A percentile compares a stretch with the other conserved stretches of the same genome.
Evolutionary conservation across 2,888 invertebrate species (phyloP).

Genomic region (Drosophila greeni): DNA sequence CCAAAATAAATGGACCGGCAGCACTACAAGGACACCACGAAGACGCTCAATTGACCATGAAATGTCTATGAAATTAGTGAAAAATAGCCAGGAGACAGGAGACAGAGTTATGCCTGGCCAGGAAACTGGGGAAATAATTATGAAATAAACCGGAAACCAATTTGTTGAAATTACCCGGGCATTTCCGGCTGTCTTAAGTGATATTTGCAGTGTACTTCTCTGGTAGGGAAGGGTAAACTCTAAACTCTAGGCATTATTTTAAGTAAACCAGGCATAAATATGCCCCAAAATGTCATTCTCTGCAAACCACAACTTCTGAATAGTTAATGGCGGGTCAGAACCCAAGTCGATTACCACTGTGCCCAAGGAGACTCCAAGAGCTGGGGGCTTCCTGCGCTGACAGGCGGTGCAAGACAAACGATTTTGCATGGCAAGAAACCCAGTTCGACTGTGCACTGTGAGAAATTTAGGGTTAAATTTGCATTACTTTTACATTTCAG

Average conservation of each 20-base stretch:
- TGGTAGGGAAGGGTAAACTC: neutral
- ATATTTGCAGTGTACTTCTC: neutral
- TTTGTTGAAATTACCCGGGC: neutral
- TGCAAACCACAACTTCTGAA: no score
- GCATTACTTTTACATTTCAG: neutral
- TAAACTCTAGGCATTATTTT: neutral
- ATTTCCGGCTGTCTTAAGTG: neutral
- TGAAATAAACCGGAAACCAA: neutral
- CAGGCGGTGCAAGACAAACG: conserved; percentile 34
- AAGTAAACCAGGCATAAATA: neutral
- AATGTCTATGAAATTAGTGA: conserved; percentile 48
- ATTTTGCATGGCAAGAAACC: conserved; percentile 25
- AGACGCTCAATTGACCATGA: conserved; percentile 63
- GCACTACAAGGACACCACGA: conserved; percentile 11
- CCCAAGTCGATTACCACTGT: conserved; percentile 17
- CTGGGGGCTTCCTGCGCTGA: conserved; percentile 4
- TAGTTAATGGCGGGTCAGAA: conserved; percentile 29
- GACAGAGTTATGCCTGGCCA: neutral
- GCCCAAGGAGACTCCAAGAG: no score
- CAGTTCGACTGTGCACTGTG: neutral
- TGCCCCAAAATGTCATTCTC: neutral
- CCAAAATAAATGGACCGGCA: conserved; percentile 14
- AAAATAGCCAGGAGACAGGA: neutral
- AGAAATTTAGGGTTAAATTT: neutral
- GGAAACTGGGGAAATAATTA: neutral